Conservation (phyloP, 2,797 vertebrate genomes). For the Gallinago solitaria region DNA sequence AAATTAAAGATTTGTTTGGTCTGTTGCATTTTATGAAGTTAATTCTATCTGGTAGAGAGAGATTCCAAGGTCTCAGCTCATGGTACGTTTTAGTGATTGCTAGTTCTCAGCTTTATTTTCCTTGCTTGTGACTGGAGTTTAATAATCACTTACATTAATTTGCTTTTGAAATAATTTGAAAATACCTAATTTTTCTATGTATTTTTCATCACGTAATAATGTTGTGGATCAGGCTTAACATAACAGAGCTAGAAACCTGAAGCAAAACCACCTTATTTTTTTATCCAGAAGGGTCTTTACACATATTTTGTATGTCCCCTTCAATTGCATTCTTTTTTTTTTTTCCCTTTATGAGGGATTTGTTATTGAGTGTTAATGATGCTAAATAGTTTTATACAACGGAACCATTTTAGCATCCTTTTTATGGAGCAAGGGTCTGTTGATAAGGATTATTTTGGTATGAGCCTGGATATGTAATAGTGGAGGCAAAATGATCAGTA, state of each 20-base stretch:
- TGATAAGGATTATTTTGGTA: neutral
- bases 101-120: neutral
- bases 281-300: neutral
- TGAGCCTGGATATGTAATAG: neutral
- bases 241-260: neutral
- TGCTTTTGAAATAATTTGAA: neutral
- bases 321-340: neutral
- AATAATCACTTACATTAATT: neutral
- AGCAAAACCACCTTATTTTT: neutral
- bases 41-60: neutral
- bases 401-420: neutral
- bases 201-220: neutral
- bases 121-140: neutral
- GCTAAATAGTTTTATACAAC: neutral
- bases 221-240: neutral
- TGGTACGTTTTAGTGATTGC: neutral
- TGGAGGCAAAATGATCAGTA: neutral
- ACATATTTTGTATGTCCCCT: neutral
- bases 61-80: neutral
- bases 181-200: neutral
- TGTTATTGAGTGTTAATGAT: neutral
- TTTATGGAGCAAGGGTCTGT: neutral
- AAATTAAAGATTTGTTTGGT: neutral
- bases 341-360: neutral
- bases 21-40: neutral